Conservation (phyloP, 2,888 invertebrate species). For the Rhagonycha lutea region DNA sequence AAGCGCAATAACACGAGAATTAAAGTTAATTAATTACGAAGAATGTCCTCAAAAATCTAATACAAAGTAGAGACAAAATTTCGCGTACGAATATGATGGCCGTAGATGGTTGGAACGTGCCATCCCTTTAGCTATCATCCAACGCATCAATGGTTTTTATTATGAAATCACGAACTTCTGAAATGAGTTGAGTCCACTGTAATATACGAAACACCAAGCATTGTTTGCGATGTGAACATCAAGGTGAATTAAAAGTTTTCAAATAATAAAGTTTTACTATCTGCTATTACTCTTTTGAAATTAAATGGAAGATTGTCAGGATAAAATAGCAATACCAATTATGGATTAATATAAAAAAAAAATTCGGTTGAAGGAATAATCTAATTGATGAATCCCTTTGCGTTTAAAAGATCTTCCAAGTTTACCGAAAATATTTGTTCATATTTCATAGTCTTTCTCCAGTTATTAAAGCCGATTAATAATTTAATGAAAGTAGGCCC, state of each 20-base stretch:
- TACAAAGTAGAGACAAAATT: neutral
- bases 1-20: neutral
- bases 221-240: conserved; percentile 1
- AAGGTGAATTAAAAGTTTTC: neutral
- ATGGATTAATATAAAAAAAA: neutral
- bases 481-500: neutral
- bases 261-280: neutral
- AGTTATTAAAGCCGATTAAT: neutral
- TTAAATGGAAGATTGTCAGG: neutral
- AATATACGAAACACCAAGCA: conserved; percentile 3
- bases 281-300: neutral
- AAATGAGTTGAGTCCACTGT: neutral
- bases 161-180: conserved; percentile 17
- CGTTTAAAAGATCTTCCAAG: neutral
- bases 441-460: neutral
- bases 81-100: conserved; percentile 23
- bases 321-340: neutral
- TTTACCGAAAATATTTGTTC: neutral
- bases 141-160: conserved; percentile 39
- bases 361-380: neutral
- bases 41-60: conserved; percentile 1
- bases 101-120: conserved; percentile 31
- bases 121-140: conserved; percentile 36
- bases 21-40: neutral
- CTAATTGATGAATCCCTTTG: neutral